phyloP scores from a whole-genome alignment of 2,113 vertebrate genomes.

The Pseudonaja textilis region DNA sequence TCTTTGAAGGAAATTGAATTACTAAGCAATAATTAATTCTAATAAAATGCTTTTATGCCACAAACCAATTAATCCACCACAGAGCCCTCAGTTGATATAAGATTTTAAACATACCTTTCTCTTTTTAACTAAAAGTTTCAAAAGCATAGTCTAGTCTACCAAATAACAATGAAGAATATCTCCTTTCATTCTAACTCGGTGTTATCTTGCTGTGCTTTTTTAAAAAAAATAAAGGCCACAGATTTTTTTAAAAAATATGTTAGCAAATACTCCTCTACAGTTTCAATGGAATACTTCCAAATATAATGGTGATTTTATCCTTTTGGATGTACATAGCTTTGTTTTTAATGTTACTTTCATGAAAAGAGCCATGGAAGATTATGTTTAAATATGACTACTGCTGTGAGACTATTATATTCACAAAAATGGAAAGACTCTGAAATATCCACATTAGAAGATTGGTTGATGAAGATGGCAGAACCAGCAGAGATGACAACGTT shows the following conservation, averaged over 20 bases:
- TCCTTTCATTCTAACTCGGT: not conserved
- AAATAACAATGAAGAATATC: not conserved
- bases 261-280: not conserved
- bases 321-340: not conserved
- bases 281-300: not conserved
- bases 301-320: not conserved
- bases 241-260: fast-evolving
- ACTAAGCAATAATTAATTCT: not conserved
- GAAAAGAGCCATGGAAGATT: not conserved
- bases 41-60: not conserved
- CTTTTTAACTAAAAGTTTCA: conserved; percentile 12
- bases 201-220: not conserved
- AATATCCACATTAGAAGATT: not conserved
- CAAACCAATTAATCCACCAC: not conserved
- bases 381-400: not conserved
- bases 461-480: not conserved
- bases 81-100: not conserved
- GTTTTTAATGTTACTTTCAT: not conserved
- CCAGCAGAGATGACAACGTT: not conserved
- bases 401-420: not conserved
- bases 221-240: not conserved
- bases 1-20: not conserved
- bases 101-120: not conserved
- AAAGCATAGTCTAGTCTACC: not conserved
- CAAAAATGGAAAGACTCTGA: not conserved